Conservation (phyloP, 35 echinoderm and acorn worm species). For the Apostichopus parvimensis region DNA sequence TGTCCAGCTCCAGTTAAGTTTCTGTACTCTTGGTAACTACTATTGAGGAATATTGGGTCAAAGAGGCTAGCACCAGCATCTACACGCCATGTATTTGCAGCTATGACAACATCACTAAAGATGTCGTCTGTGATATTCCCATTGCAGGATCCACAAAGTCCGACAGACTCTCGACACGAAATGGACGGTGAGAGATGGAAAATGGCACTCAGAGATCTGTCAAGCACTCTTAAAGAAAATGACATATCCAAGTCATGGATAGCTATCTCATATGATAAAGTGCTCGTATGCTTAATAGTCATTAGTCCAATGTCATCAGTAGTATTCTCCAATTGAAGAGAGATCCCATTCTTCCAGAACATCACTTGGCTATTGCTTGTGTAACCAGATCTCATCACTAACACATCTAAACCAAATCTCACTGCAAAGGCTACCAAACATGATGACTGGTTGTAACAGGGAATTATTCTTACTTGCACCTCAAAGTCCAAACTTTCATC, state of each 20-base stretch:
- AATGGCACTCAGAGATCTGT: slow-evolving; percentile 60
- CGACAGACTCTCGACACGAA: slow-evolving; percentile 42
- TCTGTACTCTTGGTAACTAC: slow-evolving; percentile 54
- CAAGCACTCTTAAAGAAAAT: slow-evolving; percentile 50
- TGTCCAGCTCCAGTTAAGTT: slow-evolving; percentile 59
- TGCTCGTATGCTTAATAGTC: slow-evolving; percentile 47
- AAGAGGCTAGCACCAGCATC: slow-evolving; percentile 9
- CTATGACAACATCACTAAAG: slow-evolving; percentile 3
- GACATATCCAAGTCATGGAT: slow-evolving; percentile 38
- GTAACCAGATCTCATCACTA: slow-evolving; percentile 74
- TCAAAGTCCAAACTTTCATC: slow-evolving; percentile 27
- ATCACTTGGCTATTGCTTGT: slow-evolving; percentile 50
- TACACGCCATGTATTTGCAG: slow-evolving; percentile 19
- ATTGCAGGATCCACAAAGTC: slow-evolving; percentile 90
- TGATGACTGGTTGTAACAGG: slow-evolving; percentile 73
- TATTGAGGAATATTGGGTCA: slow-evolving; percentile 59
- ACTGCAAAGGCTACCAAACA: slow-evolving; percentile 72
- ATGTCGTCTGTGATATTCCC: slow-evolving; percentile 73
- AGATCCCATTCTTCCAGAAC: slow-evolving; percentile 61
- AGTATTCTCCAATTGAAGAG: slow-evolving; percentile 28
- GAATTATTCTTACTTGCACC: slow-evolving; percentile 68
- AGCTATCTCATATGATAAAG: slow-evolving; percentile 50
- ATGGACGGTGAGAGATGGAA: slow-evolving; percentile 21
- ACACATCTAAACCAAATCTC: slow-evolving; percentile 15
- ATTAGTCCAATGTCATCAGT: slow-evolving; percentile 24